Evolutionary conservation across 1,140 invertebrate genomes (phyloP).

Genomic region (Drosophila nannoptera): DNA sequence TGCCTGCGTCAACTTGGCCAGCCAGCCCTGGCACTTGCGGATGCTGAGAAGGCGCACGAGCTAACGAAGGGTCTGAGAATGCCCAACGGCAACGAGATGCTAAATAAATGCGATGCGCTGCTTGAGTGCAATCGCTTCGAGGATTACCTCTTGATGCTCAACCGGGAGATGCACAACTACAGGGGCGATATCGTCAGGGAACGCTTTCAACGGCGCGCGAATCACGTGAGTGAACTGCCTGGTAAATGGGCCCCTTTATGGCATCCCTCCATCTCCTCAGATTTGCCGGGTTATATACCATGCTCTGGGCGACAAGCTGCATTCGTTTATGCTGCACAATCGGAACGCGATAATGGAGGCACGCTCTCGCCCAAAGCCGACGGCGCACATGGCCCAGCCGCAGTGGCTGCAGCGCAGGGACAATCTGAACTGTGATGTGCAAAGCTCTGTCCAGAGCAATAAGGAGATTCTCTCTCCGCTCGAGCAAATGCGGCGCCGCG

Average conservation of each 20-base stretch:
- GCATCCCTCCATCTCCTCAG: conserved; percentile 7
- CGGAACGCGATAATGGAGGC: background rate
- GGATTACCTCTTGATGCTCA: conserved; percentile 18
- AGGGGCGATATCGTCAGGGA: background rate
- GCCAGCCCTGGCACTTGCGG: conserved; percentile 24
- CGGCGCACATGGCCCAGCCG: conserved; percentile 18
- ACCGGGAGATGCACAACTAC: conserved; percentile 14
- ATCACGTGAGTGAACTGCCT: conserved; percentile 21
- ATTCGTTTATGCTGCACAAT: conserved; percentile 35
- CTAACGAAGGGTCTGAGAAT: background rate
- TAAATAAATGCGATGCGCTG: conserved; percentile 35
- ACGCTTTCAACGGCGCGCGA: conserved; percentile 1
- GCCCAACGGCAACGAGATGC: background rate
- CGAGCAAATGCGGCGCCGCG: conserved; percentile 40
- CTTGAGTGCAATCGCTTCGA: conserved; percentile 50
- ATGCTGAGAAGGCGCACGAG: conserved; percentile 20
- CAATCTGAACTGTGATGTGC: conserved; percentile 54
- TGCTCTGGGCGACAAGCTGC: conserved; percentile 23
- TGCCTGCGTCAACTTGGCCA: conserved; percentile 25
- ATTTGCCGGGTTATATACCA: conserved; percentile 29
- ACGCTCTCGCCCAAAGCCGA: background rate
- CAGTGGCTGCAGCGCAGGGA: conserved; percentile 56
- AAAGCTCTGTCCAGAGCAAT: conserved; percentile 47
- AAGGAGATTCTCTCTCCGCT: conserved; percentile 9
- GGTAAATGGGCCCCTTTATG: background rate